Percentiles rank a stretch among this genome's conserved stretches.
phyloP scores from a whole-genome alignment of 2,888 invertebrate species.

The Pycnomerus fuliginosus region DNA sequence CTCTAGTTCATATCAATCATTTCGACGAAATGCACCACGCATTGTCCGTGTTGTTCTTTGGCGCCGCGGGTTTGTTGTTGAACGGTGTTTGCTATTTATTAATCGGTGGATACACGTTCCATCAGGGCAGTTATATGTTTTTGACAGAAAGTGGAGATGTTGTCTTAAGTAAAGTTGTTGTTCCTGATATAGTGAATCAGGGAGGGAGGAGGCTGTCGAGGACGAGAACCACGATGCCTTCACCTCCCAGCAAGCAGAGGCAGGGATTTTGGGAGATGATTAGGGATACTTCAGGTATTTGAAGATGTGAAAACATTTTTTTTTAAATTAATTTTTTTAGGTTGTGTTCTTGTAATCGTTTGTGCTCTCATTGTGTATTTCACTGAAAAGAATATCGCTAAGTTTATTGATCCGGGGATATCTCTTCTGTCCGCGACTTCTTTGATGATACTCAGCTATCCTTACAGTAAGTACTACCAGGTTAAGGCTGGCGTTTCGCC shows the following conservation, averaged over 20 bases:
- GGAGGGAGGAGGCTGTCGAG: constrained; percentile 55
- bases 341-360: constrained; percentile 74
- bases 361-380: constrained; percentile 63
- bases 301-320: too few species aligned
- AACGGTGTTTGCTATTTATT: constrained; percentile 78
- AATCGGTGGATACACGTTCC: constrained; percentile 78
- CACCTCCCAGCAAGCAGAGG: constrained; percentile 50
- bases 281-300: constrained; percentile 61
- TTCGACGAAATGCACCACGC: constrained; percentile 75
- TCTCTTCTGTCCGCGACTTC: constrained; percentile 73
- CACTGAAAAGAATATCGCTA: constrained; percentile 62
- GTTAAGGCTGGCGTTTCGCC: too few species aligned
- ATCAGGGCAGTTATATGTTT: constrained; percentile 69
- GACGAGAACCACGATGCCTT: constrained; percentile 43
- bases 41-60: constrained; percentile 70
- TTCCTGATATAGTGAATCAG: constrained; percentile 48
- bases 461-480: constrained; percentile 67
- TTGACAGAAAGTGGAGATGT: constrained; percentile 64
- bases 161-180: constrained; percentile 59
- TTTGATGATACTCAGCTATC: constrained; percentile 73
- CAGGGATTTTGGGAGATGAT: constrained; percentile 63
- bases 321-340: too few species aligned
- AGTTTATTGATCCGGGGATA: constrained; percentile 72
- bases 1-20: constrained; percentile 72
- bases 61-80: constrained; percentile 67